phyloP scores from a whole-genome alignment of 2,113 vertebrate species.

The Alces alces region DNA sequence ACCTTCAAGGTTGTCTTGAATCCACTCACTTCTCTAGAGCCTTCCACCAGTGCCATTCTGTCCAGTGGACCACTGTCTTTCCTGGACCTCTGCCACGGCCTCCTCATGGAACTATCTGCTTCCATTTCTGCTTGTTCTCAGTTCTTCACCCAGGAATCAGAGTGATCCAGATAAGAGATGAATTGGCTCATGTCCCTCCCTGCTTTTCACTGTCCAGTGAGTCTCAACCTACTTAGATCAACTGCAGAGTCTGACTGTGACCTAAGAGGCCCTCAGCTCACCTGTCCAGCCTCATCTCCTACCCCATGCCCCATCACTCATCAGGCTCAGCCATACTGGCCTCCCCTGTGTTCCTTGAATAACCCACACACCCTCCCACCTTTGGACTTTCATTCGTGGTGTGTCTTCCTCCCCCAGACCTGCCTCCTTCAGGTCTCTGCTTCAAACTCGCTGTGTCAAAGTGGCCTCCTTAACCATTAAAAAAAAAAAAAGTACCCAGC shows the following conservation, averaged over 20 bases:
- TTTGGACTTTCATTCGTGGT: fast-evolving
- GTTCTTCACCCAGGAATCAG: not conserved
- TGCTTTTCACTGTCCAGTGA: not conserved
- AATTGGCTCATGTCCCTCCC: not conserved
- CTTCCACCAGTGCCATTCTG: not conserved
- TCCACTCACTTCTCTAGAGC: not conserved
- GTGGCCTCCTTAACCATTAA: not conserved
- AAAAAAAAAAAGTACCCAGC: not conserved
- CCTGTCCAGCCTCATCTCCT: not conserved
- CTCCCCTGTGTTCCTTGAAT: not conserved
- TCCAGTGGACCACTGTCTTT: not conserved
- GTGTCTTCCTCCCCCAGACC: not conserved
- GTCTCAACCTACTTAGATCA: not conserved
- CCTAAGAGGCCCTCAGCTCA: not conserved
- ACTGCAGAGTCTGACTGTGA: not conserved
- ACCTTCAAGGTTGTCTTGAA: not conserved
- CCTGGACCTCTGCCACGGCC: not conserved
- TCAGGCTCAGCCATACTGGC: too few relatives aligned
- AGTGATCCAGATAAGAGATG: not conserved
- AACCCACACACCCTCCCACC: not conserved
- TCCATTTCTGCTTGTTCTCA: not conserved
- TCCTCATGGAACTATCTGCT: not conserved
- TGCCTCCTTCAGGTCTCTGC: not conserved
- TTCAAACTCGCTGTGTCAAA: not conserved
- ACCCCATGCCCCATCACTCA: not conserved